Conservation (phyloP, 2,888 invertebrate genomes). For the Creontiades dilutus region DNA sequence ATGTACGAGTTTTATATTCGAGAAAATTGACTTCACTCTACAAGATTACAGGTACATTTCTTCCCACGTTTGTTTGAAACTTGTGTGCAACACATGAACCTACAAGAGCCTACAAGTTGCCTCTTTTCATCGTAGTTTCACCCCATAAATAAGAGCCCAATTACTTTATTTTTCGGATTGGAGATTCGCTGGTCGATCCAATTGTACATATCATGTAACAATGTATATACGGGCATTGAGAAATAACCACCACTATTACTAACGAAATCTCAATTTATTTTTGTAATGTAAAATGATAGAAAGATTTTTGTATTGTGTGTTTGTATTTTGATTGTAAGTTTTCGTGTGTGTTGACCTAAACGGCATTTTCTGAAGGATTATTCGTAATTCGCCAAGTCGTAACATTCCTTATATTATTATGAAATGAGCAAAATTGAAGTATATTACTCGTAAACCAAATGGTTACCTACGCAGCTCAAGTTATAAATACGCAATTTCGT, state of each 20-base stretch:
- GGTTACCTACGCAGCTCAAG: neutral
- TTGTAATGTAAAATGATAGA: neutral
- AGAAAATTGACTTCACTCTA: no score
- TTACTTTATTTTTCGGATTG: neutral
- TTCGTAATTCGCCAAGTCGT: neutral
- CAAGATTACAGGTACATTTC: no score
- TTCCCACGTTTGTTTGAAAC: no score
- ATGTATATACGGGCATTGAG: neutral
- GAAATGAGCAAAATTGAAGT: neutral
- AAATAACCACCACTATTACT: constrained; percentile 19
- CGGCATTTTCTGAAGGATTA: neutral
- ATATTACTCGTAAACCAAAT: neutral
- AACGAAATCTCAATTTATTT: neutral
- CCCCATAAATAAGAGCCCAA: neutral
- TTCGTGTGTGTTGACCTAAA: neutral
- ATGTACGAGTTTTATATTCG: no score
- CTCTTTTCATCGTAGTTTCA: no score
- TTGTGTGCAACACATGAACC: no score
- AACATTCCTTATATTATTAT: constrained; percentile 11
- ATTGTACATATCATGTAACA: neutral
- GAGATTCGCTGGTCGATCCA: constrained; percentile 38
- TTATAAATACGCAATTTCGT: neutral
- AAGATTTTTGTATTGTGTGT: neutral
- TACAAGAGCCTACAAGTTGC: no score
- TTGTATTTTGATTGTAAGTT: neutral